phyloP scores from a whole-genome alignment of 2,888 invertebrate genomes.

The Dicyrtoma fusca region DNA sequence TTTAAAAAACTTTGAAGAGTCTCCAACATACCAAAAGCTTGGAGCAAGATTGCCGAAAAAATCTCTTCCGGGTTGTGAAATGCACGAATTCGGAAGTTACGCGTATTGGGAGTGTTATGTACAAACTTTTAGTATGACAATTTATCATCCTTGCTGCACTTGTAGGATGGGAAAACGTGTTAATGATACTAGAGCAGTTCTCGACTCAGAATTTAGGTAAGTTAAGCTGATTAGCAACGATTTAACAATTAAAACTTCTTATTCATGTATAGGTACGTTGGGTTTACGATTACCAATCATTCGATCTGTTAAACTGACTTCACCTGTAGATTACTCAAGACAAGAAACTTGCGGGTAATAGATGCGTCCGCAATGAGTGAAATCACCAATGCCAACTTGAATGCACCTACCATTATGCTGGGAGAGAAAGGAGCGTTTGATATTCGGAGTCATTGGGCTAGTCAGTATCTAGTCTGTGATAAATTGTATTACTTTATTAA shows the following conservation, averaged over 20 bases:
- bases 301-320: neutral
- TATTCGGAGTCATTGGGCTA: conserved; percentile 17
- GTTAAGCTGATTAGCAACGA: neutral
- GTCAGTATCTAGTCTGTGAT: conserved; percentile 15
- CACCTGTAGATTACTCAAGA: conserved; percentile 11
- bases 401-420: conserved; percentile 25
- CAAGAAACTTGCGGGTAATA: neutral
- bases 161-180: conserved; percentile 34
- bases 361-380: conserved; percentile 9
- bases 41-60: conserved; percentile 74
- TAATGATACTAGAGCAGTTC: conserved; percentile 13
- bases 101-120: conserved; percentile 53
- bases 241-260: too few relatives aligned
- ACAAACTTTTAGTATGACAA: conserved; percentile 44
- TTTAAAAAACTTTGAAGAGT: conserved; percentile 10
- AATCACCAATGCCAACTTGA: conserved; percentile 29
- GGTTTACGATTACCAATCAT: neutral
- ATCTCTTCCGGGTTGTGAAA: conserved; percentile 77
- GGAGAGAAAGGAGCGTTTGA: conserved; percentile 13
- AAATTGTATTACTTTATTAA: neutral
- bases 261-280: neutral
- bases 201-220: conserved; percentile 24
- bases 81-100: conserved; percentile 65
- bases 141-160: conserved; percentile 49
- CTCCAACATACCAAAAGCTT: conserved; percentile 73